A percentile compares a stretch with the other conserved stretches of the same genome.
phyloP scores from a whole-genome alignment of 2,888 invertebrate genomes.

The Cremastinae sp. region DNA sequence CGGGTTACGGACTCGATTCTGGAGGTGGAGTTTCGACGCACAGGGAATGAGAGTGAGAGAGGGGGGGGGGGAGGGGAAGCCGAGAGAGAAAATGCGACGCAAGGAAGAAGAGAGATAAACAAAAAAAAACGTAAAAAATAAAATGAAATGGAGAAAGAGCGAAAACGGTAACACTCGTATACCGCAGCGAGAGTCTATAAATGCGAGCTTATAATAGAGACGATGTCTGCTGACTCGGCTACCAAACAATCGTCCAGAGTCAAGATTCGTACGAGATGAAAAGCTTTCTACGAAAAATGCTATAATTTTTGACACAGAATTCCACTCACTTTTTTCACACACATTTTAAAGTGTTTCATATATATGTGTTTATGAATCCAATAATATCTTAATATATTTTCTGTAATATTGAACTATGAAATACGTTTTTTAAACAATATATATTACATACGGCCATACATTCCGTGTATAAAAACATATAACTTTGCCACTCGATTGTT shows the following conservation, averaged over 20 bases:
- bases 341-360: too few species aligned
- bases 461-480: too few species aligned
- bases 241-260: slow-evolving; percentile 21
- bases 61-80: too few species aligned
- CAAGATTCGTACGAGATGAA: not conserved
- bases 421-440: too few species aligned
- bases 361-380: too few species aligned
- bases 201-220: slow-evolving; percentile 47
- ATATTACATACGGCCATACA: too few species aligned
- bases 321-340: not conserved
- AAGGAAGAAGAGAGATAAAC: not conserved
- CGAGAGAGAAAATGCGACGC: not conserved
- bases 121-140: not conserved
- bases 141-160: slow-evolving; percentile 10
- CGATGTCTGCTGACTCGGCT: slow-evolving; percentile 13
- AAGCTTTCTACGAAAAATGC: too few species aligned
- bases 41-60: not conserved
- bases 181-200: slow-evolving; percentile 23
- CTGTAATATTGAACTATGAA: too few species aligned
- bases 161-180: slow-evolving; percentile 35
- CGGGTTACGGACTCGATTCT: slow-evolving; percentile 31
- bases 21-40: slow-evolving; percentile 50
- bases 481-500: too few species aligned
- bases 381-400: too few species aligned
- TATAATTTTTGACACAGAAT: not conserved